Conservation (phyloP, 2,797 vertebrate species). For the Amphiprion clarkii region DNA sequence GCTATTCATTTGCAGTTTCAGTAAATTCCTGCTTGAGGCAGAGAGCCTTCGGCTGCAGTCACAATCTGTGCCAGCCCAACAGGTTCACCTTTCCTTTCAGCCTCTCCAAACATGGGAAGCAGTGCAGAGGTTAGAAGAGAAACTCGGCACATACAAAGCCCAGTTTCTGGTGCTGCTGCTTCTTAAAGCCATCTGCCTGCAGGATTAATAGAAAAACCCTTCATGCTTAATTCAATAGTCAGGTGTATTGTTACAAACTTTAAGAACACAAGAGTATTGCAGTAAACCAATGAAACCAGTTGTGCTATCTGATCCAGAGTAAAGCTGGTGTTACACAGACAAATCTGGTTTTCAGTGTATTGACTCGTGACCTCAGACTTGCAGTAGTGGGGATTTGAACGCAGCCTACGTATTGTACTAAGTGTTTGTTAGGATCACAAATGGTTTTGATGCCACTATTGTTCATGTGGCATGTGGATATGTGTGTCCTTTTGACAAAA, state of each 20-base stretch:
- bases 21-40: conserved; percentile 34
- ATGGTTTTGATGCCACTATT: conserved; percentile 20
- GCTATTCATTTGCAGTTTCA: conserved; percentile 12
- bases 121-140: background rate
- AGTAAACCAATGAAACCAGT: conserved; percentile 19
- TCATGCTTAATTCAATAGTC: conserved; percentile 45
- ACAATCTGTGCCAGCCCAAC: conserved; percentile 31
- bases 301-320: conserved; percentile 22
- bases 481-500: conserved; percentile 16
- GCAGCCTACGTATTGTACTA: conserved; percentile 2
- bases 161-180: conserved; percentile 16
- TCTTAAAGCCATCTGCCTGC: conserved; percentile 27
- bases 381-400: conserved; percentile 23
- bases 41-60: conserved; percentile 23
- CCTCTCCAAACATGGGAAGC: conserved; percentile 6
- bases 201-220: conserved; percentile 44
- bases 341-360: conserved; percentile 27
- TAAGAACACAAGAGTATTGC: background rate
- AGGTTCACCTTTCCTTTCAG: conserved; percentile 42
- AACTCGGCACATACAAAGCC: conserved; percentile 7
- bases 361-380: conserved; percentile 48
- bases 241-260: conserved; percentile 41
- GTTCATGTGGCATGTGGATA: conserved; percentile 3
- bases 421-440: conserved; percentile 22
- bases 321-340: conserved; percentile 23